Evolutionary conservation across 2,888 invertebrate species (phyloP), one percentile per base, ranked within the genome.

Genomic region (Scelioninae gen. 1): DNA sequence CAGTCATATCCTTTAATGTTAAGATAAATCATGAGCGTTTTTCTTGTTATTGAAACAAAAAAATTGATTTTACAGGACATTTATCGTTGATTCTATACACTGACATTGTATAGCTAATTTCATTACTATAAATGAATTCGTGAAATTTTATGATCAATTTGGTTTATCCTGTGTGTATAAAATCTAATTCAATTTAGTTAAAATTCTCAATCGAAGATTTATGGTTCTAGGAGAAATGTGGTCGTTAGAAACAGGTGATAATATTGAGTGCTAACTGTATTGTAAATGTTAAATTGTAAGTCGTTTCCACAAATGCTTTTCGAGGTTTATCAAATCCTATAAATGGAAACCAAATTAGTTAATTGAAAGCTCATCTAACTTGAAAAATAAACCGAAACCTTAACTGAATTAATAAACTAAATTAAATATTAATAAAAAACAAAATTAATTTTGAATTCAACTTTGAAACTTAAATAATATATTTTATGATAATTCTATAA

Each of bases 201-300:
- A 69, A 71, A 69, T 34, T 69, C 49, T 47, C 55, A 31, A 63
- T 40, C 5, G 40, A 40, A 56, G 32, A 62, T 78, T 71, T 53
- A 58, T 51, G 56, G 58, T 45, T 63, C 43, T 47, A 10, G n/a
- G 63, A 29, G 38, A 65, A 47, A 47, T 15, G 16, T 6, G 45
- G 38, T 79, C 79, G 66, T 79, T 51, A 72, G 43, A 53, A 79
- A 45, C 66, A 72, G 60, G 66, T 72, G 38, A 77, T 77, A 62
- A 72, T 72, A 65, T 72, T 16, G 29, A 56, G 55, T n/a, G n/a
- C 40, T 69, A 63, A 77, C 47, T 53, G 62, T 53, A 68, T 68
- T 68, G 68, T 68, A 53, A 77, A 77, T 47, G 53, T 63, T 31
- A 9, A 45, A 74, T 63, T 47, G 10, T 56, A 16, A 32, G 43